Evolutionary conservation across 2,888 invertebrate genomes (phyloP), one percentile per base, ranked within the genome.

Genomic region (Netelia melanura): DNA sequence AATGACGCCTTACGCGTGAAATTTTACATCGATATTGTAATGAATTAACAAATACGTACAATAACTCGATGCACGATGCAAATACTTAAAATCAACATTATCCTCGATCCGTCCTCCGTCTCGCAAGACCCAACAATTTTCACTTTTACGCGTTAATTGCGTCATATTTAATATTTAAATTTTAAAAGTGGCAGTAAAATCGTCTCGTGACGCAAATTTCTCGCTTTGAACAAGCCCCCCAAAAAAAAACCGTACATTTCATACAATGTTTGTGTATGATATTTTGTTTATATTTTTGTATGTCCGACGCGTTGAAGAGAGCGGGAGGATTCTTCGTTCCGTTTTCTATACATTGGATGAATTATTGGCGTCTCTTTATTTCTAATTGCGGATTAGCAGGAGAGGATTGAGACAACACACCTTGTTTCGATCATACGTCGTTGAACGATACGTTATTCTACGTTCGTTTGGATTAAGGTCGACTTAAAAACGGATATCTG

Each of bases 11-110:
- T 43, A 61, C 21, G 52, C 65, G 30, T 38, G 21, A 64, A 65
- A 65, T 30, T 38, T 76, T 64, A 76, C 64, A 62, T 65, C 21
- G 65, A 65, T 43, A 65, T 43, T 65, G 54, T 54, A 76, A 76
- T 65, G 75, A 64, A 75, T 64, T 75, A 64, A 75, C 75, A 65
- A 75, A 65, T 54, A 65, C 48, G 64, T 54, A 76, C 75, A 76
- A 54, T 56, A 21, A 21, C 21, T 65, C n/a, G 58, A 23, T 56
- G 65, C 64, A 43, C 43, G 21, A 21, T 21, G 54, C 25, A 62
- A 52, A 43, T 54, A 76, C 75, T 75, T 67, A 76, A 56, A 67
- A 23, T 76, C 43, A 76, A 65, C 76, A 38, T 62, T 14, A 38
- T 14, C 11, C 23, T 76, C 11, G 38, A 56, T 17, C 8, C 65